These are phyloP conservation scores for Sinosuthora webbiana DNA, from an alignment of 2,113 vertebrate species.

Conservation along the genomic window DNA sequence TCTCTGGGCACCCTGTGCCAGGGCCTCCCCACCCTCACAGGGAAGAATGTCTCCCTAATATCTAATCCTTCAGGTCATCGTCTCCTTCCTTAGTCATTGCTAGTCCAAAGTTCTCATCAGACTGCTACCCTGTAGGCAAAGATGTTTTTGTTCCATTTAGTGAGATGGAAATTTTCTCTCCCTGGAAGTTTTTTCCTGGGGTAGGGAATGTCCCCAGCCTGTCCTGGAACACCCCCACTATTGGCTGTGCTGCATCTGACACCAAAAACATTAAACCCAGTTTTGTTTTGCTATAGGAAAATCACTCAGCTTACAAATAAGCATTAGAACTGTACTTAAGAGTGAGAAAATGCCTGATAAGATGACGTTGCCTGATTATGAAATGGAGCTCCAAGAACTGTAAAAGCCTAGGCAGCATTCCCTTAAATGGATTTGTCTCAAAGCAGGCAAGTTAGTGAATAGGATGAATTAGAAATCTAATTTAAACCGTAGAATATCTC, in stretches of 20 bases:
- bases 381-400: neutral
- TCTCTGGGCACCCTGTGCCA: neutral
- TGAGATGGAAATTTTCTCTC: neutral
- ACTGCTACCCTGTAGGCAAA: neutral
- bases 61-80: neutral
- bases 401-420: neutral
- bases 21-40: fast-evolving
- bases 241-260: neutral
- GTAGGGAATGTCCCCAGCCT: neutral
- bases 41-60: neutral
- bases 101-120: neutral
- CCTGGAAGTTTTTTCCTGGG: neutral
- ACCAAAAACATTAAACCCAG: neutral
- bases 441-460: neutral
- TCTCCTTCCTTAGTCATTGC: neutral
- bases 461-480: neutral
- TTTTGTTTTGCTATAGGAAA: neutral
- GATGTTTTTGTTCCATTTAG: neutral
- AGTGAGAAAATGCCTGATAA: neutral
- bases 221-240: fast-evolving
- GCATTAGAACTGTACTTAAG: neutral
- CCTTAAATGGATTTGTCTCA: neutral
- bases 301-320: neutral
- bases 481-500: neutral
- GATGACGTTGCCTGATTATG: neutral